These are phyloP conservation scores for Andricus grossulariae DNA, from an alignment of 1,140 invertebrate species.

Conservation along the genomic window DNA sequence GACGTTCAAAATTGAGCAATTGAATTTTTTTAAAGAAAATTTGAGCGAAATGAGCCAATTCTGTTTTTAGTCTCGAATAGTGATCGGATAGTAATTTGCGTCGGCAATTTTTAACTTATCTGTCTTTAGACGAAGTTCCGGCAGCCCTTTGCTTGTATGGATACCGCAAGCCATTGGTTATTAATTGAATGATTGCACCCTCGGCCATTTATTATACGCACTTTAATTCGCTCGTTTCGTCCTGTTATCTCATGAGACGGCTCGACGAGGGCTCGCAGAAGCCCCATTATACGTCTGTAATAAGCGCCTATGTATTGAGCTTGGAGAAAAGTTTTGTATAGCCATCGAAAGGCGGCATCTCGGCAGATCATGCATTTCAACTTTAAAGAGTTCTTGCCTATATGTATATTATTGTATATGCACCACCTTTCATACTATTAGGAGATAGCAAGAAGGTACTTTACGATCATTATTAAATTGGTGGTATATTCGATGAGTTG, in stretches of 20 bases:
- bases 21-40: too few relatives aligned
- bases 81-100: background rate
- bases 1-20: too few relatives aligned
- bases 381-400: background rate
- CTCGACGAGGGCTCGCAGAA: conserved; percentile 48
- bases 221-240: conserved; percentile 52
- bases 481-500: background rate
- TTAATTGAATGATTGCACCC: conserved; percentile 64
- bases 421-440: background rate
- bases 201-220: conserved; percentile 55
- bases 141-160: conserved; percentile 5
- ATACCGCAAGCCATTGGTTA: conserved; percentile 39
- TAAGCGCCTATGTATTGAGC: conserved; percentile 41
- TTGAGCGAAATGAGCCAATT: too few relatives aligned
- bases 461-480: conserved; percentile 3
- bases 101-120: conserved; percentile 8
- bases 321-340: conserved; percentile 38
- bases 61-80: background rate
- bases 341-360: conserved; percentile 42
- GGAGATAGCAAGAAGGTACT: background rate
- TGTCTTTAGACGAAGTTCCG: background rate
- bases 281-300: conserved; percentile 54
- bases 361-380: conserved; percentile 1
- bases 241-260: conserved; percentile 40
- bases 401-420: background rate